phyloP scores from a whole-genome alignment of 2,888 invertebrate genomes.

The Masnerella sp. region DNA sequence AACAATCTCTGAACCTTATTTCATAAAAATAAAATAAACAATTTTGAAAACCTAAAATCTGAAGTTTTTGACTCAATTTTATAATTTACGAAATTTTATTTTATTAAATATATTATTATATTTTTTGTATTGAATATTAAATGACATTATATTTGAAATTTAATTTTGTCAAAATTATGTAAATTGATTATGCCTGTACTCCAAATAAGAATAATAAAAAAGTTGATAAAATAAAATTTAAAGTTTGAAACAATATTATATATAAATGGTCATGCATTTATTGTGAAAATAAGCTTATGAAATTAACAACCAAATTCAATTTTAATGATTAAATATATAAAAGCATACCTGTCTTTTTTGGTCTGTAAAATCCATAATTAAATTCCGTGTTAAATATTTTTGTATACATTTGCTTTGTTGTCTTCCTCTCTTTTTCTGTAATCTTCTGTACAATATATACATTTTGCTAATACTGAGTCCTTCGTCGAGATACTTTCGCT shows the following conservation, averaged over 20 bases:
- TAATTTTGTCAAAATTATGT: too few species aligned
- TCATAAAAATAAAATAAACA: too few species aligned
- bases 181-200: too few species aligned
- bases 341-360: constrained; percentile 11
- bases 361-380: constrained; percentile 8
- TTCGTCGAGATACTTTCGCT: constrained; percentile 1
- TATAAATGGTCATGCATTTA: background rate
- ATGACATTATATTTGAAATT: too few species aligned
- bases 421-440: background rate
- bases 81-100: too few species aligned
- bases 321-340: background rate
- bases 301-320: background rate
- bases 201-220: background rate
- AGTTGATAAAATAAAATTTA: background rate
- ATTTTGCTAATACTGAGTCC: constrained; percentile 4
- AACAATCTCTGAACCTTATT: constrained; percentile 2
- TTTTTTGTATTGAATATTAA: too few species aligned
- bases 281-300: background rate
- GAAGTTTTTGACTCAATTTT: too few species aligned
- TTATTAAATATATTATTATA: too few species aligned
- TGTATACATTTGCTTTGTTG: constrained; percentile 1
- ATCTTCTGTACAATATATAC: background rate
- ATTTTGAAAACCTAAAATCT: too few species aligned
- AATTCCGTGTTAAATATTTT: constrained; percentile 9
- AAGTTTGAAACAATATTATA: background rate